Evolutionary conservation across 2,888 invertebrate genomes (phyloP), one percentile per base, ranked within the genome.

Genomic region (Blera fallax): DNA sequence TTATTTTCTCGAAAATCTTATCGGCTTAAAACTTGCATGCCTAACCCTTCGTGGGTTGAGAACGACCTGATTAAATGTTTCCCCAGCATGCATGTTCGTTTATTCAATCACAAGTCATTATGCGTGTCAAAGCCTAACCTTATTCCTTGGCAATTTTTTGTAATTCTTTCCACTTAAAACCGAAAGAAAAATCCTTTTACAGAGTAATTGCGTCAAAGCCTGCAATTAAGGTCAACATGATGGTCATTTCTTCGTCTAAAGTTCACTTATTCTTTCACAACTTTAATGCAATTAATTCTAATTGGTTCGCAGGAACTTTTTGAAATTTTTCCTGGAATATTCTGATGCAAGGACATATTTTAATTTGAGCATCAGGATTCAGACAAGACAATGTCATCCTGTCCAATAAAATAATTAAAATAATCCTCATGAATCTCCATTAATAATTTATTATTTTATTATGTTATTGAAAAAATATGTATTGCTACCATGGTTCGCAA

Each of bases 151-250:
- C 3, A n/a, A 65, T 50, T 50, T 18, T 3, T 32, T 48, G n/a
- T 64, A n/a, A 32, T 65, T n/a, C 14, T 50, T 32, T 50, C 34
- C 48, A 50, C 65, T 65, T 65, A 24, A 50, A n/a, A 34, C 14
- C 34, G 21, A 50, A 65, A 50, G 50, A 24, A 37, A 34, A 65
- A 10, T 50, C 34, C 18, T 27, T 18, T 62, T 16, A 29, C 29
- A 10, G 16, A 7, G 5, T 45, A 64, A 45, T 21, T 48, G n/a
- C 45, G 21, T 45, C 34, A 60, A 48, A 72, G 50, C 14, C 27
- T 72, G 72, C 72, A 60, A 72, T 72, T 72, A 60, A 37, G 72
- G 72, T 72, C 72, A 72, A 72, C 58, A 50, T 14, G 45, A 70
- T n/a, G 43, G 56, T 29, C 52, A 67, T 67, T 67, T 67, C 11